Evolutionary conservation across 1,140 invertebrate genomes (phyloP).

Genomic region (Sesamia nonagrioides): DNA sequence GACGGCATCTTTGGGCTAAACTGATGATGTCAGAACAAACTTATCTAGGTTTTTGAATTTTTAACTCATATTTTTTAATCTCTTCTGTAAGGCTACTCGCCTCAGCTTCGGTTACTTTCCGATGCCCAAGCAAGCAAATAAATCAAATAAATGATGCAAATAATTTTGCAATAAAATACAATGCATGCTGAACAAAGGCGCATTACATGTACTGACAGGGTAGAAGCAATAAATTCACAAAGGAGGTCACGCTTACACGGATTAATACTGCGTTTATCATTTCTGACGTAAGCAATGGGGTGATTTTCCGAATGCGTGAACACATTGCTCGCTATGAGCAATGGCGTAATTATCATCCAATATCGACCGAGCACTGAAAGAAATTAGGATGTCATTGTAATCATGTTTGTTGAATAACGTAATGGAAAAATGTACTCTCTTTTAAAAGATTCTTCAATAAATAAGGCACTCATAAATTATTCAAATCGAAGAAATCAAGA

Average conservation of each 20-base stretch:
- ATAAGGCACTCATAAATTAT: not conserved
- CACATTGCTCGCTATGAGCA: conserved; percentile 27
- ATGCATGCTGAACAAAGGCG: not conserved
- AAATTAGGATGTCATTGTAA: not conserved
- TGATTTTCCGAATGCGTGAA: conserved; percentile 44
- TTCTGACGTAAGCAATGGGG: conserved; percentile 44
- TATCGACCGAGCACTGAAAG: not conserved
- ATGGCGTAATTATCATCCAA: conserved; percentile 21
- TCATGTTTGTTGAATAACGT: not conserved
- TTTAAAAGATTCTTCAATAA: no score
- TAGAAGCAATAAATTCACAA: conserved; percentile 48
- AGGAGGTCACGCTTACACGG: conserved; percentile 49
- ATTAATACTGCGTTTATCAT: conserved; percentile 51
- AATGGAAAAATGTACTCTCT: no score
- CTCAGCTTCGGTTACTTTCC: not conserved
- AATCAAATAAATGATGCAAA: not conserved
- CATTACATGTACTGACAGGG: conserved; percentile 5
- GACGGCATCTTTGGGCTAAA: no score
- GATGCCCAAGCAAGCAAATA: not conserved
- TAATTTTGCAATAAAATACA: conserved; percentile 7
- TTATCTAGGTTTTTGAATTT: no score
- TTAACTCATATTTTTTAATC: no score
- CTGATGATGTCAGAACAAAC: no score
- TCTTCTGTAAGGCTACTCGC: no score
- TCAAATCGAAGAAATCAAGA: not conserved